phyloP scores from a whole-genome alignment of 2,113 vertebrate genomes.

The Eolophus roseicapilla region DNA sequence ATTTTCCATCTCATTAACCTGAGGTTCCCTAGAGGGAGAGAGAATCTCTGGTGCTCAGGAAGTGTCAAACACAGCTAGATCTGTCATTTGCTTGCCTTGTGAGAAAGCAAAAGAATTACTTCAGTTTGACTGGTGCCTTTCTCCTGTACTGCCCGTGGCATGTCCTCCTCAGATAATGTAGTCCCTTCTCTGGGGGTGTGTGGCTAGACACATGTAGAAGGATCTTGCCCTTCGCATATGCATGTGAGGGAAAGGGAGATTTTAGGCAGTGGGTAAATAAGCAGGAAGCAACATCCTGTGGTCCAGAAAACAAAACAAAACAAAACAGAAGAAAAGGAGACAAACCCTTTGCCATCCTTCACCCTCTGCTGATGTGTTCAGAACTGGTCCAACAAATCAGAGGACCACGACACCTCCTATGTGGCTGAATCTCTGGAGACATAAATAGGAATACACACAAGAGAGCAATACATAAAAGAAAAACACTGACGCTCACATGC shows the following conservation, averaged over 20 bases:
- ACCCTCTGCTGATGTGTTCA: background rate
- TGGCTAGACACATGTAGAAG: background rate
- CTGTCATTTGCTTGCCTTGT: constrained; percentile 44
- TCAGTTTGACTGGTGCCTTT: constrained; percentile 4
- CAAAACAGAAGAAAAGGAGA: background rate
- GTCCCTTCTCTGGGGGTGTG: background rate
- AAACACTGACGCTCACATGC: background rate
- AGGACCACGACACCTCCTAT: background rate
- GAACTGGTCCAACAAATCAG: background rate
- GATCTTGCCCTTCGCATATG: background rate
- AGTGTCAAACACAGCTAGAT: constrained; percentile 60
- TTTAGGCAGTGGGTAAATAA: background rate
- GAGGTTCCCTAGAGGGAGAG: constrained; percentile 9
- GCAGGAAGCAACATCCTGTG: background rate
- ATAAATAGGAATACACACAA: background rate
- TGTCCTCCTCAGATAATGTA: background rate
- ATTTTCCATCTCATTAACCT: constrained; percentile 58
- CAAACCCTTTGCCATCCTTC: background rate
- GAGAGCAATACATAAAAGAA: accelerated
- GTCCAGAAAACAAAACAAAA: background rate
- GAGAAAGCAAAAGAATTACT: constrained; percentile 32
- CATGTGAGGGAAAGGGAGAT: background rate
- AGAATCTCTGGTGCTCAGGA: constrained; percentile 28
- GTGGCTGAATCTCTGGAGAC: background rate
- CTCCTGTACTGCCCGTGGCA: background rate